Conservation (phyloP, 2,113 vertebrate species). For the Setophaga petechia region DNA sequence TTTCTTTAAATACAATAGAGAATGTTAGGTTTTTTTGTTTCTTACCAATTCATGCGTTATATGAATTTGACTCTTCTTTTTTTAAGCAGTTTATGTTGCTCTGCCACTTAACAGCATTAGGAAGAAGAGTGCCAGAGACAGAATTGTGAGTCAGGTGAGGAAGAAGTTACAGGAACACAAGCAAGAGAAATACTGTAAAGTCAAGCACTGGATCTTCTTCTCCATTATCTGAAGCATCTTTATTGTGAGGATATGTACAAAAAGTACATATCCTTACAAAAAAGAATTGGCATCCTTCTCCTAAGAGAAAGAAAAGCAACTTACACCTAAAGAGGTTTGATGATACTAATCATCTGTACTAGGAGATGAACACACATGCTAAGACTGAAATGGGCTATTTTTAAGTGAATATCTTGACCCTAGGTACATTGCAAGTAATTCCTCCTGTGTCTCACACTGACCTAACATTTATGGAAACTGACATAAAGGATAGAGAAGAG, state of each 20-base stretch:
- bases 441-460: background rate
- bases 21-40: background rate
- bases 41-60: rapidly evolving
- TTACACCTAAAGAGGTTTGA: background rate
- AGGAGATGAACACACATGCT: background rate
- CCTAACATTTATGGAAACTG: background rate
- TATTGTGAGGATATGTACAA: too few species aligned
- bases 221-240: background rate
- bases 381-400: background rate
- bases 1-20: background rate
- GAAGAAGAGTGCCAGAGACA: background rate
- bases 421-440: background rate
- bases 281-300: background rate
- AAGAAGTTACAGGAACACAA: background rate
- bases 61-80: background rate
- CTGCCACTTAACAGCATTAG: background rate
- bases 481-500: background rate
- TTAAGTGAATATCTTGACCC: background rate
- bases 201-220: background rate
- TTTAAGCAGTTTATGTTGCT: background rate
- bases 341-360: background rate
- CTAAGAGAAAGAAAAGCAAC: background rate
- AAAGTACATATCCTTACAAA: background rate
- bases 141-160: background rate
- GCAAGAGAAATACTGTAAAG: background rate